Percentiles rank a stretch among this genome's conserved stretches.
These are phyloP conservation scores for Thalassophryne amazonica DNA, from an alignment of 2,797 vertebrate species.

Conservation along the genomic window DNA sequence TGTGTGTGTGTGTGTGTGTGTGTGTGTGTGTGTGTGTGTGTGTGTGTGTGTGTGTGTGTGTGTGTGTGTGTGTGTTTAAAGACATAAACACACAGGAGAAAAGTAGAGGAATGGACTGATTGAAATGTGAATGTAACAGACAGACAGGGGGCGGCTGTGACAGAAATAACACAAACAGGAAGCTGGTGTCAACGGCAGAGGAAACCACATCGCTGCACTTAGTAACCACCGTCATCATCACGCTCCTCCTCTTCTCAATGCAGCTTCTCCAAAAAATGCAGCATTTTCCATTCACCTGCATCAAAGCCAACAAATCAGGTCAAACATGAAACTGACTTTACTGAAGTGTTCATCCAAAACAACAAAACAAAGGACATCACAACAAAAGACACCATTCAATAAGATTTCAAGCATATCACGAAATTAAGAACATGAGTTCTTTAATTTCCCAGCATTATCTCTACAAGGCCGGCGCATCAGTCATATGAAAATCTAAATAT, in stretches of 20 bases:
- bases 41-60: no score
- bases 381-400: background rate
- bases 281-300: constrained; percentile 16
- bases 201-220: constrained; percentile 71
- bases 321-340: constrained; percentile 11
- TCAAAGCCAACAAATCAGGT: constrained; percentile 14
- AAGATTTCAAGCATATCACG: no score
- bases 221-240: constrained; percentile 39
- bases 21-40: no score
- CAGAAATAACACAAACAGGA: constrained; percentile 74
- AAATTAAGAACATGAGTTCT: no score
- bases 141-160: constrained; percentile 3
- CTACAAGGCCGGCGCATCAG: no score
- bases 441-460: no score
- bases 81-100: constrained; percentile 12
- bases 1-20: no score
- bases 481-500: no score
- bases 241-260: constrained; percentile 16
- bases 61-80: no score
- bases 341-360: background rate
- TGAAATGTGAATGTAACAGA: no score
- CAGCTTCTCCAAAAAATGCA: constrained; percentile 1
- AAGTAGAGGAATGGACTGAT: background rate
- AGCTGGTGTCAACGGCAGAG: constrained; percentile 66
- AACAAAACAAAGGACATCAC: background rate